These are phyloP conservation scores for Nemoura dubitans DNA, from an alignment of 2,888 invertebrate genomes.

Conservation along the genomic window DNA sequence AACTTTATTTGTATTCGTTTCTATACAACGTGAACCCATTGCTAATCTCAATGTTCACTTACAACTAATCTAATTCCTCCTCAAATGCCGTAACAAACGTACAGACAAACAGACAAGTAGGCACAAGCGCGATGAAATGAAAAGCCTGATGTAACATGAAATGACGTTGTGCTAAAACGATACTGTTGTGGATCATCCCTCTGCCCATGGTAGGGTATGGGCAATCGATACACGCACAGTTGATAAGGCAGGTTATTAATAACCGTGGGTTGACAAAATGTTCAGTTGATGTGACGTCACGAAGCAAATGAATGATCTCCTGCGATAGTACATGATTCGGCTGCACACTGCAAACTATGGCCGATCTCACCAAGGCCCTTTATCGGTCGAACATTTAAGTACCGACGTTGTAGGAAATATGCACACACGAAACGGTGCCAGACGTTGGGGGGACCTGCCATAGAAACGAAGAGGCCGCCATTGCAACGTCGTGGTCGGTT, in stretches of 20 bases:
- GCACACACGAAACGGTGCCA: background rate
- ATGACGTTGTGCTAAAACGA: background rate
- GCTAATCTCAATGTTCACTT: background rate
- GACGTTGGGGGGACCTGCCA: constrained; percentile 45
- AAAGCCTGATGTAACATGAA: background rate
- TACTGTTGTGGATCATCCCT: too few species aligned
- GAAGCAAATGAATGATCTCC: background rate
- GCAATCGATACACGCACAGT: too few species aligned
- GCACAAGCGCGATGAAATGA: too few species aligned
- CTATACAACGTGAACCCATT: background rate
- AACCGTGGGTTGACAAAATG: background rate
- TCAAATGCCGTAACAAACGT: background rate
- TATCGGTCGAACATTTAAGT: constrained; percentile 3
- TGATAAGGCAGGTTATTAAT: too few species aligned
- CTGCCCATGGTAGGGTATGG: too few species aligned
- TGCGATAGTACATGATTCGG: background rate
- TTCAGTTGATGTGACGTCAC: background rate
- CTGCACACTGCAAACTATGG: constrained; percentile 27
- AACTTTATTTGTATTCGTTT: background rate
- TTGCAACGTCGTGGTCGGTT: background rate
- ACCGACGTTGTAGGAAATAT: background rate
- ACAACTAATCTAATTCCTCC: background rate
- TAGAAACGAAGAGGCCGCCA: background rate
- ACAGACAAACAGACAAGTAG: background rate
- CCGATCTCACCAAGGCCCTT: constrained; percentile 44